phyloP scores from a whole-genome alignment of 2,113 vertebrate genomes.

The Odobenus rosmarus region DNA sequence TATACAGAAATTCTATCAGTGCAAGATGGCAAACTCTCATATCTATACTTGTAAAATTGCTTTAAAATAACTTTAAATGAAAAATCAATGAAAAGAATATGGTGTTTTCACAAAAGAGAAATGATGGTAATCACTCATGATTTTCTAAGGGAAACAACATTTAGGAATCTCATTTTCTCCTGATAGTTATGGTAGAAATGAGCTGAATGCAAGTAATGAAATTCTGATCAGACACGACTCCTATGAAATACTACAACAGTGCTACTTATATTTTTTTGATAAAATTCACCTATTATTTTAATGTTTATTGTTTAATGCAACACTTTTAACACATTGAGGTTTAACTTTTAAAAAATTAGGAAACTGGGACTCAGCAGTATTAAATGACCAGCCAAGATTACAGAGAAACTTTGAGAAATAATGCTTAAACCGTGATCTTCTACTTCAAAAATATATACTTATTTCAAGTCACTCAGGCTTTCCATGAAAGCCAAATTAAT shows the following conservation, averaged over 20 bases:
- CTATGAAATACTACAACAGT: not conserved
- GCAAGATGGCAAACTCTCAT: constrained; percentile 64
- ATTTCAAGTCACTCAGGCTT: not conserved
- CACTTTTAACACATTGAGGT: not conserved
- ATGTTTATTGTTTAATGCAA: not conserved
- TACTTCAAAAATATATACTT: not conserved
- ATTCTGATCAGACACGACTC: not conserved
- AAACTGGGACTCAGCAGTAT: not conserved
- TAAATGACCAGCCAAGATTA: not conserved
- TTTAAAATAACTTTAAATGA: constrained; percentile 74
- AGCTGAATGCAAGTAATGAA: not conserved
- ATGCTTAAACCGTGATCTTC: not conserved
- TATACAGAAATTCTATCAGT: constrained; percentile 69
- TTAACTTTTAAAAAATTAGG: constrained; percentile 30
- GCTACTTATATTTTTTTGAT: not conserved
- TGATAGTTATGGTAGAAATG: not conserved
- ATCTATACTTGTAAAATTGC: constrained; percentile 69
- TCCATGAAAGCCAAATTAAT: not conserved
- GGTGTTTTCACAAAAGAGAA: constrained; percentile 66
- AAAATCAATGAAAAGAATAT: constrained; percentile 75
- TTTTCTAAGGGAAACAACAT: constrained; percentile 6
- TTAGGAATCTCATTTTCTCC: constrained; percentile 49
- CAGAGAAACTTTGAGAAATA: not conserved
- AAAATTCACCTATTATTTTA: not conserved
- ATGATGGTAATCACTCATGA: constrained; percentile 53